Evolutionary conservation across 2,113 vertebrate genomes (phyloP), one percentile per base, ranked within the genome.

Genomic region (Xerus inauris): DNA sequence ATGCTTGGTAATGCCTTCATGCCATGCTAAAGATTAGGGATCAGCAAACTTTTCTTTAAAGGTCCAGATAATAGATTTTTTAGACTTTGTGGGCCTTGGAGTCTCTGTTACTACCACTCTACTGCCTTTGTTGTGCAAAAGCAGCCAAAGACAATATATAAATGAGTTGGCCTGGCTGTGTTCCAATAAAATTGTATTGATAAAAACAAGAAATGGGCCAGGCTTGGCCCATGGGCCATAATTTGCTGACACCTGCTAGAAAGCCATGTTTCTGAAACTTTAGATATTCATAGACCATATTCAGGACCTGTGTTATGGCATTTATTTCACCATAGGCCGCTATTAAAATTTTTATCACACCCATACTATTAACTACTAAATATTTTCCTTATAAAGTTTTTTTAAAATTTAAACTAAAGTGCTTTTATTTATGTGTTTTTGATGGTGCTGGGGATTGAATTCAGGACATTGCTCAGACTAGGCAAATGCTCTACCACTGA

Each of bases 131-230:
- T 80, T 73, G 42, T 69, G 3, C 7, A 72, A 84, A 91, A 87
- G 64, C 49, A 87, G 30, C 75, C n/a, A 11, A 22, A 62, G 84
- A 51, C n/a, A 87, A 30, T 79, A 62, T 9, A 59, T 81, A 49
- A 91, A 32, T 62, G 16, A 86, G 38, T 47, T 75, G 69, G 11
- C 17, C 35, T 96, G 57, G 30, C 3, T 51, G 26, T 35, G n/a
- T 73, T 76, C 59, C 76, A 94, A 2, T 94, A 87, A 87, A 92
- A 62, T 82, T 95, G 95, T 92, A 92, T 94, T 81, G 89, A 51
- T 82, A 82, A 72, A 96, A 87, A 65, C 28, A 71, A 24, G 54
- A 57, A 73, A 42, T 10, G 10, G 26, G 24, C 45, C 49, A 57
- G 49, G 49, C 51, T 14, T 80, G 49, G 84, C 28, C 40, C 32